These are phyloP conservation scores for Leucozona laternaria DNA, from an alignment of 2,888 invertebrate genomes.

Conservation along the genomic window DNA sequence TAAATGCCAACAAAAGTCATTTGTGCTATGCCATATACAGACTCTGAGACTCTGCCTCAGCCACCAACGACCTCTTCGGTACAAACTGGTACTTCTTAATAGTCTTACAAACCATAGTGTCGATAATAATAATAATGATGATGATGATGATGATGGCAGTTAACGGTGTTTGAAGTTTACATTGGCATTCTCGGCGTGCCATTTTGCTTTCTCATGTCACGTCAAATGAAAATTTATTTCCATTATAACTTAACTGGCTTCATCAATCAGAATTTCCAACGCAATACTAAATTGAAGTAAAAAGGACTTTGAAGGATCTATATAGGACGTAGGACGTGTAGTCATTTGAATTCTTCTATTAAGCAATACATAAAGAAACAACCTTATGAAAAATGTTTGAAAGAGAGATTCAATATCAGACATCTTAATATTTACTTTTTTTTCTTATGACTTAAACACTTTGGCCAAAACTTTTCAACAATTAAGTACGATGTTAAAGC, in stretches of 20 bases:
- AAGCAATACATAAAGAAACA: background rate
- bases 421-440: too few species aligned
- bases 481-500: too few species aligned
- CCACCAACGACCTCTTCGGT: background rate
- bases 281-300: conserved; percentile 48
- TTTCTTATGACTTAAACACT: too few species aligned
- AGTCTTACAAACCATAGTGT: conserved; percentile 28
- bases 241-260: conserved; percentile 56
- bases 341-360: background rate
- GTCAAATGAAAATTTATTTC: conserved; percentile 74
- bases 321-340: background rate
- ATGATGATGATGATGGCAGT: conserved; percentile 31
- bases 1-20: conserved; percentile 52
- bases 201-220: conserved; percentile 63
- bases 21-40: conserved; percentile 20
- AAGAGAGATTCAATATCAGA: background rate
- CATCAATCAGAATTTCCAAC: conserved; percentile 74
- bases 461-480: too few species aligned
- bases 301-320: background rate
- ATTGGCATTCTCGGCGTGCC: conserved; percentile 34
- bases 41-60: background rate
- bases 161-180: conserved; percentile 14
- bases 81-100: conserved; percentile 20
- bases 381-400: background rate
- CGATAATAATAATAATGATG: conserved; percentile 55